Evolutionary conservation across 53 echinoderm and acorn worm species (phyloP).

Genomic region (Pentamera pediparva): DNA sequence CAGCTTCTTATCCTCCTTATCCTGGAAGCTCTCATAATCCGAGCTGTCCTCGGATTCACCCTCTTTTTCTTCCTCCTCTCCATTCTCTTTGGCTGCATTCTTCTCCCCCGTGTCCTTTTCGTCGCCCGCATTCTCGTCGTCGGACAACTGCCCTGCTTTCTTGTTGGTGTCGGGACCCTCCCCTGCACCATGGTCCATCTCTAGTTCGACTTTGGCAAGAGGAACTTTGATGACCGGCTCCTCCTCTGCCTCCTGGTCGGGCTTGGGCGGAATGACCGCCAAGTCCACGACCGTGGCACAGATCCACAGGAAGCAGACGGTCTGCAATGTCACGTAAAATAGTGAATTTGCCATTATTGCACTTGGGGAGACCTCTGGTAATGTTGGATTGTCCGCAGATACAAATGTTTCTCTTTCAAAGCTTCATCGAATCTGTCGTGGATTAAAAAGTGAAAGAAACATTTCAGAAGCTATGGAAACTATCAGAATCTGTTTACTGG

Average conservation of each 20-base stretch:
- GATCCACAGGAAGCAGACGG: neutral
- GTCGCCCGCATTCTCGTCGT: neutral
- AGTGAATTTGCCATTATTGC: neutral
- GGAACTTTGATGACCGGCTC: neutral
- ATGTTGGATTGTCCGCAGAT: no score
- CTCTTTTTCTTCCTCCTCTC: neutral
- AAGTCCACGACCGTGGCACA: neutral
- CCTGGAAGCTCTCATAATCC: constrained; percentile 4
- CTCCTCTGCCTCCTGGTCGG: neutral
- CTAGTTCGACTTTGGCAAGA: neutral
- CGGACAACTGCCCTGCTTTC: neutral
- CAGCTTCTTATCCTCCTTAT: constrained; percentile 1
- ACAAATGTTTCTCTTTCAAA: no score
- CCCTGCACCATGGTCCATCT: neutral
- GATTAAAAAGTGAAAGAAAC: no score
- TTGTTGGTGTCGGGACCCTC: neutral
- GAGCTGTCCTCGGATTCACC: constrained; percentile 3
- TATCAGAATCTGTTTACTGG: no score
- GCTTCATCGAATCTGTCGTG: no score
- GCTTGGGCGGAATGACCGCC: neutral
- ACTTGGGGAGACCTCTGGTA: no score
- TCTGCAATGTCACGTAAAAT: neutral
- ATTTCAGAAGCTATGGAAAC: no score
- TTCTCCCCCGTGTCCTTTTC: neutral
- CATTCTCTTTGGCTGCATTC: neutral